Evolutionary conservation across 1,140 invertebrate genomes (phyloP).

Genomic region (Cydia strobilella): DNA sequence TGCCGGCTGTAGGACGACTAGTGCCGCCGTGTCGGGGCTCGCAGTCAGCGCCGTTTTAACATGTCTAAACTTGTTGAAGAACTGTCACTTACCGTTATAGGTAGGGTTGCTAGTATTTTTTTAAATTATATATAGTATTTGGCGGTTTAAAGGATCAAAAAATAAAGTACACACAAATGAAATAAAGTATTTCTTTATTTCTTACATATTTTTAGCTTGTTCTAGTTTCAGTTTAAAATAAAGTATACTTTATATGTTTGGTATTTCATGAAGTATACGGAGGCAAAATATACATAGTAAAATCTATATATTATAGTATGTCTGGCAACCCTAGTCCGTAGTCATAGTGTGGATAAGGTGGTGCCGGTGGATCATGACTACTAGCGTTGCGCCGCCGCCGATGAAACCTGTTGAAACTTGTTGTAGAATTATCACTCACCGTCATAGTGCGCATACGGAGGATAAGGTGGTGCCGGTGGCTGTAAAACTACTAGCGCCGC

Average conservation of each 20-base stretch:
- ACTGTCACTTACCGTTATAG: constrained; percentile 65
- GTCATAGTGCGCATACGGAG: constrained; percentile 72
- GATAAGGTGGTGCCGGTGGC: constrained; percentile 70
- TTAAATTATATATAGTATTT: no score
- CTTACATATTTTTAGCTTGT: no score
- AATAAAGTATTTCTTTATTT: no score
- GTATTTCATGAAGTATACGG: no score
- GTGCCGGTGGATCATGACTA: constrained; percentile 71
- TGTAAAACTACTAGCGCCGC: constrained; percentile 71
- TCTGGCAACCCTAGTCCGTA: no score
- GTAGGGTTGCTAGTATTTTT: no score
- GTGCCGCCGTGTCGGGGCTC: constrained; percentile 69
- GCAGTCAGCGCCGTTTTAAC: constrained; percentile 49
- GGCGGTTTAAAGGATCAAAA: no score
- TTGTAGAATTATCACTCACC: constrained; percentile 48
- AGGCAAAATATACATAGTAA: no score
- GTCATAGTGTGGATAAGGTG: constrained; percentile 72
- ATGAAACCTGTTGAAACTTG: constrained; percentile 55
- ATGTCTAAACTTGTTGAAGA: constrained; percentile 39
- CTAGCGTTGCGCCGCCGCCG: constrained; percentile 69
- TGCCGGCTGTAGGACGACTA: constrained; percentile 71
- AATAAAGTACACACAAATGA: no score
- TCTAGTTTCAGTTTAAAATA: no score
- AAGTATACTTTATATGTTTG: no score
- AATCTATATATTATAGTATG: no score